Percentiles rank a stretch among this genome's conserved stretches.
Conservation (phyloP, 2,888 invertebrate genomes). For the Dexiosoma caninum region DNA sequence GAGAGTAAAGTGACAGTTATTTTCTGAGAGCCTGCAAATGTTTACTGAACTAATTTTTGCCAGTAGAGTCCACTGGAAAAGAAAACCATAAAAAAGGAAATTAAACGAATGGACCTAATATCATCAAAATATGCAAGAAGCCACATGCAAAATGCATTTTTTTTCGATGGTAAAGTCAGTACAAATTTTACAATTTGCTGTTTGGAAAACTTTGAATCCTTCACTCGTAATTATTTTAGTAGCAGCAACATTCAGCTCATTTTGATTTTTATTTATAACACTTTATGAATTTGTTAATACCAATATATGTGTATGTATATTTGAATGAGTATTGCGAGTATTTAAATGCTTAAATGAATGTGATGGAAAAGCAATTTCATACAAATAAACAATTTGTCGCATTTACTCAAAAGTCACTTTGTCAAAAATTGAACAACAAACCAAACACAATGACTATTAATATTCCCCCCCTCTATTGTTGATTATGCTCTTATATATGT, state of each 20-base stretch:
- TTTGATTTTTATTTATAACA: too few species aligned
- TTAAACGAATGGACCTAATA: too few species aligned
- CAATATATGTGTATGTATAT: slow-evolving; percentile 13
- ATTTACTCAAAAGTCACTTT: slow-evolving; percentile 61
- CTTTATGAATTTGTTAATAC: slow-evolving; percentile 34
- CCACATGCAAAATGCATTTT: too few species aligned
- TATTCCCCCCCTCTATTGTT: slow-evolving; percentile 17
- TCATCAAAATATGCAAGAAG: too few species aligned
- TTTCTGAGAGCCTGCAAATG: too few species aligned
- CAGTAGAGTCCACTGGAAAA: too few species aligned
- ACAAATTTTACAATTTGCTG: too few species aligned
- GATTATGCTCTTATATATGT: not conserved
- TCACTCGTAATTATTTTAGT: not conserved
- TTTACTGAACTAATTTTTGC: too few species aligned
- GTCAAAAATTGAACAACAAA: slow-evolving; percentile 59
- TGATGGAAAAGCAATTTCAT: slow-evolving; percentile 40
- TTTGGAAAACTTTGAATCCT: not conserved
- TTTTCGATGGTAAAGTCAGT: too few species aligned
- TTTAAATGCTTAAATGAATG: slow-evolving; percentile 1
- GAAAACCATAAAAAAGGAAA: too few species aligned
- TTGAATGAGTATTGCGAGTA: slow-evolving; percentile 11
- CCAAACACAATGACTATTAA: slow-evolving; percentile 59
- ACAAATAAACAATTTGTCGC: slow-evolving; percentile 63
- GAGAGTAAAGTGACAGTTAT: too few species aligned
- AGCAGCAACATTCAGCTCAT: slow-evolving; percentile 40